These are phyloP conservation scores for Solenodon paradoxus DNA, from an alignment of 2,113 vertebrate genomes.

Conservation along the genomic window DNA sequence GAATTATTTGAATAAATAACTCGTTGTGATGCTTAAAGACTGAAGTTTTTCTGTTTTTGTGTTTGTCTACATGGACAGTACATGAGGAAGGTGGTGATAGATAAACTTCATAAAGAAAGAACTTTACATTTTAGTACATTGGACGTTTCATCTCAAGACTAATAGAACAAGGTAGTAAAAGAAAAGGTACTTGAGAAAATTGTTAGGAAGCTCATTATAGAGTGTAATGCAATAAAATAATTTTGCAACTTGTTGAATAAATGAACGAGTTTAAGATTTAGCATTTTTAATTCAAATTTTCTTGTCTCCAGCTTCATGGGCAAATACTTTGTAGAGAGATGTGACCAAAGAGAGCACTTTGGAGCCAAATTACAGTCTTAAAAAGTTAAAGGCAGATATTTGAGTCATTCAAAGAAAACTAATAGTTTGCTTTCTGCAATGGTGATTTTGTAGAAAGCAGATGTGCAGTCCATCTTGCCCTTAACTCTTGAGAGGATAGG, in stretches of 20 bases:
- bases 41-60: neutral
- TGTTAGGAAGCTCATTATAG: neutral
- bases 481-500: neutral
- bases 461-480: neutral
- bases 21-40: neutral
- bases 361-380: neutral
- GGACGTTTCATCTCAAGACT: neutral
- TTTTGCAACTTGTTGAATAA: neutral
- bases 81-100: neutral
- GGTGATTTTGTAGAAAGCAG: neutral
- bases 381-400: neutral
- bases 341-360: neutral
- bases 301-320: neutral
- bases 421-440: neutral
- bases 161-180: neutral
- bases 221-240: neutral
- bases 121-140: neutral
- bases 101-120: neutral
- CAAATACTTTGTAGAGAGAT: neutral
- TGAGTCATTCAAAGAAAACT: neutral
- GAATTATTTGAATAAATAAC: neutral
- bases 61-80: no score
- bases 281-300: neutral
- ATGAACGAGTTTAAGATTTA: neutral
- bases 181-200: neutral